These are phyloP conservation scores for Merops nubicus DNA, from an alignment of 2,113 vertebrate genomes.

Conservation along the genomic window DNA sequence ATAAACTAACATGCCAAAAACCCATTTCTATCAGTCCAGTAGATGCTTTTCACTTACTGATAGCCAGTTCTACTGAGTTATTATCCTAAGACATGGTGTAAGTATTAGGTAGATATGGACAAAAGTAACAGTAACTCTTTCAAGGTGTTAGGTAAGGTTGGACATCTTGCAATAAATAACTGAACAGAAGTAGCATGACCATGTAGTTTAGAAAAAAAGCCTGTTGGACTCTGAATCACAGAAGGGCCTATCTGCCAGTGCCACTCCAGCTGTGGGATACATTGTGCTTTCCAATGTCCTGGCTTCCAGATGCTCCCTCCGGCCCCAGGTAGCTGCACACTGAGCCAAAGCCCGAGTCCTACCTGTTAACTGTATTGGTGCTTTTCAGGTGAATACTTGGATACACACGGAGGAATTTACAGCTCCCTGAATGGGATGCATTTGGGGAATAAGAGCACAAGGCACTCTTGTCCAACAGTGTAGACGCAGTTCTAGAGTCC, in stretches of 20 bases:
- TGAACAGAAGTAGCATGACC: not conserved
- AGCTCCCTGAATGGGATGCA: not conserved
- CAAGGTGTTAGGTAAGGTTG: not conserved
- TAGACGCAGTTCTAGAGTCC: not conserved
- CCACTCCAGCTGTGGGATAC: not conserved
- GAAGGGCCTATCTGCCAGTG: not conserved
- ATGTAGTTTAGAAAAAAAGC: not conserved
- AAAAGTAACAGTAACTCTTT: not conserved
- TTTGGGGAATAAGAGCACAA: not conserved
- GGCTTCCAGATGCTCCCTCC: not conserved
- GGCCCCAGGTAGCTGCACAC: not conserved
- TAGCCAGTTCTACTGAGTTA: not conserved
- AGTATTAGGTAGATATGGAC: not conserved
- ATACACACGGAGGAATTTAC: fast-evolving
- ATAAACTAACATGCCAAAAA: not conserved
- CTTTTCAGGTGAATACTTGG: not conserved
- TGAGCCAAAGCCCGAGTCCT: not conserved
- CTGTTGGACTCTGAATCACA: not conserved
- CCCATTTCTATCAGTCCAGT: not conserved
- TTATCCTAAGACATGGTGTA: not conserved
- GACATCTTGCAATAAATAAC: not conserved
- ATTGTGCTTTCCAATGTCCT: not conserved
- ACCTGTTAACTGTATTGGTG: fast-evolving
- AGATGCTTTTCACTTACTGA: not conserved
- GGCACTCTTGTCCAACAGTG: fast-evolving